Conservation (phyloP, 2,797 vertebrate species). For the Xiphophorus birchmanni region DNA sequence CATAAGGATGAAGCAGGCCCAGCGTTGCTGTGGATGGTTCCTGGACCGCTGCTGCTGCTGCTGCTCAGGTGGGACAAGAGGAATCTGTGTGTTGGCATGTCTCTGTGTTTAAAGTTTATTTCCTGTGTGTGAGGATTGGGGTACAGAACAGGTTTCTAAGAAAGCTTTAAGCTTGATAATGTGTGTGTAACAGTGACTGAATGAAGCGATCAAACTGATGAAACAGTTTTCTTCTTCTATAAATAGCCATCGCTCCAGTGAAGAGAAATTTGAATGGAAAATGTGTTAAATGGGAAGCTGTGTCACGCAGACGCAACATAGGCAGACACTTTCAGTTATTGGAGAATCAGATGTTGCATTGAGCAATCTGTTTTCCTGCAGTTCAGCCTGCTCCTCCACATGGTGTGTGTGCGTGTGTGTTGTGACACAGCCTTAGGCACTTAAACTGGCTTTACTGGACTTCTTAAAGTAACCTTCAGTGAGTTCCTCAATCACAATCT, state of each 20-base stretch:
- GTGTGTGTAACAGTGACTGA: not conserved
- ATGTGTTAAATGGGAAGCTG: constrained; percentile 29
- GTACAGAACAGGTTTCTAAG: not conserved
- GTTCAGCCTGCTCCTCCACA: not conserved
- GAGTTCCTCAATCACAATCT: not conserved
- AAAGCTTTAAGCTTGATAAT: not conserved
- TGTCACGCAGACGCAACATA: not conserved
- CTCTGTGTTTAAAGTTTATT: not conserved
- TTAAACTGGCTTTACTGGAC: not conserved
- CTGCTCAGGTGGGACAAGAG: constrained; percentile 65
- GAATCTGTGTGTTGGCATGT: not conserved
- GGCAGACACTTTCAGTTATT: not conserved
- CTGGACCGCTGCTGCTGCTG: constrained; percentile 67
- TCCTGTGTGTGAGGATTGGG: constrained; percentile 1
- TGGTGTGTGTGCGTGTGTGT: constrained; percentile 2
- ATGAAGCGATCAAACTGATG: not conserved
- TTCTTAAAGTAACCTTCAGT: not conserved
- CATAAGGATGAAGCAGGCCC: constrained; percentile 64
- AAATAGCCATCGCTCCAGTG: not conserved
- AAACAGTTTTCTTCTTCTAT: not conserved
- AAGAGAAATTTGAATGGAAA: constrained; percentile 38
- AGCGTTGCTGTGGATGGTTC: constrained; percentile 67
- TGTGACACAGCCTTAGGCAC: constrained; percentile 11
- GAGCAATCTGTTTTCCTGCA: constrained; percentile 18
- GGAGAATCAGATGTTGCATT: constrained; percentile 18